These are phyloP conservation scores for Lumbricus terrestris DNA, from an alignment of 2,888 invertebrate species.

Conservation along the genomic window DNA sequence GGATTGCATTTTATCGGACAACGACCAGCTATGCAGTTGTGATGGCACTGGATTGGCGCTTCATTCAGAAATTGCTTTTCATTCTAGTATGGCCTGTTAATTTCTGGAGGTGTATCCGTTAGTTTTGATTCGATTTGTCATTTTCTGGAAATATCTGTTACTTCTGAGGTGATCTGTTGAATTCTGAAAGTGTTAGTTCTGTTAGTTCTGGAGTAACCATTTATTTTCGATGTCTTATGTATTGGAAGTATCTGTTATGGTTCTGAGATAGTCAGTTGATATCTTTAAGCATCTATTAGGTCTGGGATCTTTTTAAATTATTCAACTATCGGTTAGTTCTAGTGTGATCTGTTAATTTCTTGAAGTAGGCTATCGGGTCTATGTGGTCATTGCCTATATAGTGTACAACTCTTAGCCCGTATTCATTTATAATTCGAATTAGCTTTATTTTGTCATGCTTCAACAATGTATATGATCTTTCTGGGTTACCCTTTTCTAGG, in stretches of 20 bases:
- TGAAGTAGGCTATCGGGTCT: too few relatives aligned
- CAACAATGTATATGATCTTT: too few relatives aligned
- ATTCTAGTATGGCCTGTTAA: background rate
- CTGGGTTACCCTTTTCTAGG: too few relatives aligned
- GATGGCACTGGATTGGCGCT: background rate
- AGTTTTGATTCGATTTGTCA: background rate
- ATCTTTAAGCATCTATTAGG: too few relatives aligned
- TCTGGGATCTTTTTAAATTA: too few relatives aligned
- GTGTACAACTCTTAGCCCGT: too few relatives aligned
- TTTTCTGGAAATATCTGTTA: background rate
- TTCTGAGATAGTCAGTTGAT: too few relatives aligned
- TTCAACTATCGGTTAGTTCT: background rate
- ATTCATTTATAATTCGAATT: too few relatives aligned
- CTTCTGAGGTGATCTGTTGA: background rate
- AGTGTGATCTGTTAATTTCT: background rate
- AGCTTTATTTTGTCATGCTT: too few relatives aligned
- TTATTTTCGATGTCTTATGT: too few relatives aligned
- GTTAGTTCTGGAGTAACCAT: background rate
- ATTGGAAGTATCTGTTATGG: too few relatives aligned
- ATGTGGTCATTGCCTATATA: too few relatives aligned
- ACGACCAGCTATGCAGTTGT: background rate
- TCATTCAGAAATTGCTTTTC: background rate
- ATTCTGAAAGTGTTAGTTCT: background rate
- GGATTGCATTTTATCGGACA: background rate
- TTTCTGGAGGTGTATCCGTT: background rate